These are phyloP conservation scores for Salvelinus fontinalis DNA, from an alignment of 2,113 vertebrate genomes.

Conservation along the genomic window DNA sequence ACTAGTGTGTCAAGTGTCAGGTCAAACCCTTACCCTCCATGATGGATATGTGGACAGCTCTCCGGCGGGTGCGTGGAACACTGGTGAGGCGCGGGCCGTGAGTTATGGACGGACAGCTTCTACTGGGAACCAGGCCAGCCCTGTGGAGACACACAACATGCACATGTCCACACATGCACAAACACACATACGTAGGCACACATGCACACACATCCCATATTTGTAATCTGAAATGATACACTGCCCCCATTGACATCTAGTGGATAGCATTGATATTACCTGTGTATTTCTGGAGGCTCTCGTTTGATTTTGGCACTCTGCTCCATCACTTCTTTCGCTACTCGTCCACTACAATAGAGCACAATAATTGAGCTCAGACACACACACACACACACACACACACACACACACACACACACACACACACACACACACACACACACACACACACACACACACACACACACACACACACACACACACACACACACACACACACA, in stretches of 20 bases:
- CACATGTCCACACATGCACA: too few species aligned
- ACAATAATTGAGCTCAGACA: constrained; percentile 52
- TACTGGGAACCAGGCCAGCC: constrained; percentile 91
- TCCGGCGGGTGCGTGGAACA: constrained; percentile 90
- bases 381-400: constrained; percentile 18
- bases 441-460: too few species aligned
- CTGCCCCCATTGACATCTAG: neutral
- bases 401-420: too few species aligned
- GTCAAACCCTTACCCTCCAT: constrained; percentile 88
- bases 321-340: constrained; percentile 99
- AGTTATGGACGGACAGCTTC: constrained; percentile 95
- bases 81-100: constrained; percentile 93
- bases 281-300: constrained; percentile 96
- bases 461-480: too few species aligned
- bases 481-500: too few species aligned
- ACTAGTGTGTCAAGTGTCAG: constrained; percentile 5
- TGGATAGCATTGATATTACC: constrained; percentile 67
- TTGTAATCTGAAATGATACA: neutral
- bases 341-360: constrained; percentile 83
- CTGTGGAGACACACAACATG: constrained; percentile 62
- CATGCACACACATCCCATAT: constrained; percentile 16
- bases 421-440: too few species aligned
- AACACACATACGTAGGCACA: too few species aligned
- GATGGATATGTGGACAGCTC: constrained; percentile 98
- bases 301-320: constrained; percentile 99